Base-by-base conservation (phyloP, 2,888 invertebrate species). In the Papilio elwesi region DNA sequence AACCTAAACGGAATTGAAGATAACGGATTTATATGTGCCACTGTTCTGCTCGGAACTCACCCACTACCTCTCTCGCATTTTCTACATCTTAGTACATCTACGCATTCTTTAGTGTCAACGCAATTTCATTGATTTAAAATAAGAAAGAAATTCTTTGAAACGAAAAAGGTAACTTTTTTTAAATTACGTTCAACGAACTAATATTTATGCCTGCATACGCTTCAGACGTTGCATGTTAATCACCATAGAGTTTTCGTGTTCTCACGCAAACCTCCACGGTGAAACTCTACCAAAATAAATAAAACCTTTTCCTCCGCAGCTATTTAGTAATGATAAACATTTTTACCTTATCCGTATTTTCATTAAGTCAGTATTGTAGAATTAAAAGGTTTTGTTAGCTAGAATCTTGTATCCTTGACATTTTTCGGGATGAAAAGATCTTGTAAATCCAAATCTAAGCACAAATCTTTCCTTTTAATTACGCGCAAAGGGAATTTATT, bases 151-250 rank as follows among this genome's bases (percentile, higher is more conserved):
- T 6, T 52, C 51, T n/a, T 66, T 38, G 16, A 15, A 47, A 48
- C 26, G 13, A 64, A 49, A 49, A 49, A 26, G 57, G 13, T 57
- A 49, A 49, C 59, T 59, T 43, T 68, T 52, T 63, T 70, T 70
- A 53, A 51, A 67, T 43, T 47, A 9, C 67, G 67, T 59, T 67
- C 71, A 68, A 64, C 51, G 64, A 64, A 63, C 63, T 49, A 70
- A 74, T 65, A 66, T 53, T 71, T 68, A 73, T 71, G 68, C 74
- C 71, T 76, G 69, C 73, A 66, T 71, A 73, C 53, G 15, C 16
- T 62, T 51, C 55, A 12, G 36, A 73, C 68, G 70, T 76, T 75
- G 74, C 76, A 76, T 76, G 75, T 69, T 76, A 75, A 76, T 76
- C 67, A 73, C 74, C 67, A 62, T 26, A 43, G 64, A 26, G 71